phyloP scores from a whole-genome alignment of 2,888 invertebrate genomes.

The Drosophila conformis region DNA sequence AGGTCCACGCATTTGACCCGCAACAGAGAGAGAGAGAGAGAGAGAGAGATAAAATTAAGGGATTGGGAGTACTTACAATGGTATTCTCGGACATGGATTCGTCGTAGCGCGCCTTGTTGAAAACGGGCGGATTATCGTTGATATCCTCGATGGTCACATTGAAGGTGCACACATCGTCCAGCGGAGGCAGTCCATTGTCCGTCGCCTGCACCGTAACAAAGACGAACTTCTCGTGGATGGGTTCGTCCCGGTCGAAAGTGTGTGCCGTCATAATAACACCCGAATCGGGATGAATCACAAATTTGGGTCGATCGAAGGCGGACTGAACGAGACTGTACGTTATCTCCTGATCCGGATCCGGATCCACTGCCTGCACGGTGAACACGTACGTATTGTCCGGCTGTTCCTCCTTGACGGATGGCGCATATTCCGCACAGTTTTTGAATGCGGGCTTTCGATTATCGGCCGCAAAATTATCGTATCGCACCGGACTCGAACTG shows the following conservation, averaged over 20 bases:
- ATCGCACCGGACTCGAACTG: slow-evolving; percentile 13
- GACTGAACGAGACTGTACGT: slow-evolving; percentile 93
- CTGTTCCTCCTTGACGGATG: slow-evolving; percentile 92
- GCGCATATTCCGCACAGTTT: slow-evolving; percentile 93
- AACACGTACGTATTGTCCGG: slow-evolving; percentile 91
- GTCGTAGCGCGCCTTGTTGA: slow-evolving; percentile 87
- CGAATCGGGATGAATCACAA: slow-evolving; percentile 91
- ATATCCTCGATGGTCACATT: slow-evolving; percentile 95
- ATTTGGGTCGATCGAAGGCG: slow-evolving; percentile 90
- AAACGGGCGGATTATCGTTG: slow-evolving; percentile 92
- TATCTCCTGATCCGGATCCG: slow-evolving; percentile 91
- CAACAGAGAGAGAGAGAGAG: background rate
- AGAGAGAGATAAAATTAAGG: background rate
- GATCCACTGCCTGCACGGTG: slow-evolving; percentile 84
- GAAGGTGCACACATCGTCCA: slow-evolving; percentile 97
- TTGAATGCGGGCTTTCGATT: slow-evolving; percentile 95
- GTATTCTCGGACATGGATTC: slow-evolving; percentile 94
- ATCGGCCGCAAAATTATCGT: slow-evolving; percentile 84
- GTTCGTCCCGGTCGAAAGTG: slow-evolving; percentile 95
- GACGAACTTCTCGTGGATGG: slow-evolving; percentile 91
- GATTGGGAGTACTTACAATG: slow-evolving; percentile 84
- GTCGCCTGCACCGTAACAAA: slow-evolving; percentile 96
- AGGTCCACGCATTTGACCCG: slow-evolving; percentile 76
- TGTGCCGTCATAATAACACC: slow-evolving; percentile 92
- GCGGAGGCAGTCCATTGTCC: slow-evolving; percentile 95